Evolutionary conservation across 2,888 invertebrate genomes (phyloP), one percentile per base, ranked within the genome.

Genomic region (Tetanocera ferruginea): DNA sequence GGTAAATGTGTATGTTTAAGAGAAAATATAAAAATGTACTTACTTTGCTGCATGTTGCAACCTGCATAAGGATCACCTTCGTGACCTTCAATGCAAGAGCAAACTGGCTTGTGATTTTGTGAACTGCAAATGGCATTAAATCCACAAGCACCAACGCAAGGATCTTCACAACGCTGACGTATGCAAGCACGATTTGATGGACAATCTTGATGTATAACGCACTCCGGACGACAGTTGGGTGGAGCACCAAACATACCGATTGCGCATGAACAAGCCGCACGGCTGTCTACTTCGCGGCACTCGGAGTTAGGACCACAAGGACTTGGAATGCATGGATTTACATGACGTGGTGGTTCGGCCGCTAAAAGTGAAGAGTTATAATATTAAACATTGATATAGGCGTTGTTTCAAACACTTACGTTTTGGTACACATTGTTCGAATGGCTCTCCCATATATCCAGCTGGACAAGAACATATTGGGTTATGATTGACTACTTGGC

Each of bases 1-100:
- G 28, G 62, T 49, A 19, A 52, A 19, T 19, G 31, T n/a, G n/a
- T 4, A 43, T 14, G 5, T 28, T 14, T 6, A 6, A 69, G 14
- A n/a, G 57, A 14, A 23, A 60, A 62, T 57, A 14, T 81, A 25
- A 73, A 76, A 78, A 37, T 25, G 84, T 82, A 92, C 93, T 93
- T 90, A 93, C 93, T 89, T 88, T 91, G 91, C 80, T 90, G 90
- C 83, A 91, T 88, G 83, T 93, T 93, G 88, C 95, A 96, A 85
- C 94, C 94, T 5, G 93, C 92, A 88, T 95, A 95, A 43, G 96
- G 95, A 91, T 96, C 95, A 84, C 96, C 96, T 73, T 94, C 93
- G 84, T 92, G 93, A 79, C 93, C 93, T 64, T 91, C 91, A 80
- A 93, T 91, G 86, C 95, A 96, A 80, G 92, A 92, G 89, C 95